phyloP scores from a whole-genome alignment of 2,888 invertebrate species.

The Spisula solida region DNA sequence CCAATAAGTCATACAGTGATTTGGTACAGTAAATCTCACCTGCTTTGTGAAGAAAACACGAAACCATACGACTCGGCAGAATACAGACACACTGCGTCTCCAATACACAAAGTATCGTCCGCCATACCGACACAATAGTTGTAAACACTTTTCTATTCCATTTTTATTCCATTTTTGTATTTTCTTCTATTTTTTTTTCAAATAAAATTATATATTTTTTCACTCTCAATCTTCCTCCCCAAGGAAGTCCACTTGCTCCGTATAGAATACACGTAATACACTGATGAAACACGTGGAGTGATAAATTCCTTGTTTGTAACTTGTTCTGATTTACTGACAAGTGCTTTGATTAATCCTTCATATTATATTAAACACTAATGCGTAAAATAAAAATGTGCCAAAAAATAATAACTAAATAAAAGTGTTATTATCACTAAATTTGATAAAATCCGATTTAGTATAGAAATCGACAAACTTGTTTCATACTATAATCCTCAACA shows the following conservation, averaged over 20 bases:
- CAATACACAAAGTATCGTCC: constrained; percentile 84
- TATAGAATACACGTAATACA: not conserved
- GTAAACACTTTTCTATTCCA: not conserved
- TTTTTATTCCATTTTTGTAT: too few relatives aligned
- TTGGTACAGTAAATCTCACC: constrained; percentile 72
- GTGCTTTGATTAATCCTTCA: not conserved
- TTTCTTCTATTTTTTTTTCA: not conserved
- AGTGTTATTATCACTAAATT: not conserved
- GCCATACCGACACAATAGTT: constrained; percentile 48
- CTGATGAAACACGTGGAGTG: not conserved
- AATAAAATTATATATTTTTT: not conserved
- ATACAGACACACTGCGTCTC: constrained; percentile 84
- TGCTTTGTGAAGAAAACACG: constrained; percentile 83
- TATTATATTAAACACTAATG: not conserved
- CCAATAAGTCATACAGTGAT: too few relatives aligned
- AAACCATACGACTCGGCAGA: constrained; percentile 85
- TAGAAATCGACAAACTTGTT: not conserved
- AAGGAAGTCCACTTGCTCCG: not conserved
- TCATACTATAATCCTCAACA: not conserved
- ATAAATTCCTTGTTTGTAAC: not conserved
- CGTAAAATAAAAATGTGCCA: not conserved
- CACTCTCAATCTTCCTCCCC: not conserved
- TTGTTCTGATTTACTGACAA: not conserved
- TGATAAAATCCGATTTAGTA: not conserved
- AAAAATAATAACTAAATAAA: not conserved